A percentile compares a stretch with the other conserved stretches of the same genome.
Evolutionary conservation across 2,113 vertebrate genomes (phyloP).

Genomic region (Acrocephalus kingi): DNA sequence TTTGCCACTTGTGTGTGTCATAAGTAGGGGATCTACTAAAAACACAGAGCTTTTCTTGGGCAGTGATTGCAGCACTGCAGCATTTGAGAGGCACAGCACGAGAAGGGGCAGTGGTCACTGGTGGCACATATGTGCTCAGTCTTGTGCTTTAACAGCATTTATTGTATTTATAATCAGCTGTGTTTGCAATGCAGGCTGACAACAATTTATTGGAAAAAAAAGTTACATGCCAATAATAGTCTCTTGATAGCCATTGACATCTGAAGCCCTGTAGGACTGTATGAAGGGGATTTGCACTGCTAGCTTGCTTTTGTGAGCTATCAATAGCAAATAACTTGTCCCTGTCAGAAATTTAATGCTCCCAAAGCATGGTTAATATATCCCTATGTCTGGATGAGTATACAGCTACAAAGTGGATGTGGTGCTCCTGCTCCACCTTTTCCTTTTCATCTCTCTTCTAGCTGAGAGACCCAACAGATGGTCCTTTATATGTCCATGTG

Average conservation of each 20-base stretch:
- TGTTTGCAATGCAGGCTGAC: not conserved
- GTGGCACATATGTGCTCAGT: not conserved
- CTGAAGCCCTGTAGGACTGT: not conserved
- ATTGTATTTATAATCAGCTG: not conserved
- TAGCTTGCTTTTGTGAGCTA: constrained; percentile 4
- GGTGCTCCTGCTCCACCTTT: not conserved
- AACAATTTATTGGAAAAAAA: not conserved
- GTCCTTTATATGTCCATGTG: not conserved
- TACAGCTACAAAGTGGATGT: not conserved
- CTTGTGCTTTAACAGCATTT: not conserved
- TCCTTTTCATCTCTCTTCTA: not conserved
- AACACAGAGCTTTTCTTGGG: not conserved
- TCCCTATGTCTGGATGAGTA: not conserved
- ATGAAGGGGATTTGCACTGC: constrained; percentile 1
- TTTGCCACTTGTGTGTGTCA: not conserved
- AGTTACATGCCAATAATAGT: not conserved
- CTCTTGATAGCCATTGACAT: not conserved
- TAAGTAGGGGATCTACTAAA: not conserved
- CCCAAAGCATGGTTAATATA: not conserved
- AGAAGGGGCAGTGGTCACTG: not conserved
- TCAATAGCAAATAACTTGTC: constrained; percentile 23
- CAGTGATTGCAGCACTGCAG: not conserved
- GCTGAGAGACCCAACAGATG: constrained; percentile 12
- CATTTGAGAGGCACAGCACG: not conserved
- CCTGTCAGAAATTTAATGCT: not conserved